These are phyloP conservation scores for Lasioglossum pauxillum DNA, from an alignment of 2,888 invertebrate genomes.

Conservation along the genomic window DNA sequence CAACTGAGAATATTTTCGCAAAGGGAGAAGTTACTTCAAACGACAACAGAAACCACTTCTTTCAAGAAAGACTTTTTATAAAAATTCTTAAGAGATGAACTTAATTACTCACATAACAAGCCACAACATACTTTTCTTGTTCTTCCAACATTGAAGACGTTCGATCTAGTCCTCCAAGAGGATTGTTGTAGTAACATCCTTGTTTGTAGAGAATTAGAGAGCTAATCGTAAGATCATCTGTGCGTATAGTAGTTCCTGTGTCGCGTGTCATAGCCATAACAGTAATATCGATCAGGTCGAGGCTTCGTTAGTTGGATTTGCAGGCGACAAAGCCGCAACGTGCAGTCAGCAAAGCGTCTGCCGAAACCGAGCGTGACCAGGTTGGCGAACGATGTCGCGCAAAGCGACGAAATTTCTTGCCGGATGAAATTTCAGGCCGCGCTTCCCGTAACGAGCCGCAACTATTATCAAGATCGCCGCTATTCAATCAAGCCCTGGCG, in stretches of 20 bases:
- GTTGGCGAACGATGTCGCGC: slow-evolving; percentile 53
- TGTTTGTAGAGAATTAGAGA: neutral
- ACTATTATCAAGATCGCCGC: slow-evolving; percentile 55
- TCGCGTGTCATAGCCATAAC: neutral
- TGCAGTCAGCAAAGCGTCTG: slow-evolving; percentile 35
- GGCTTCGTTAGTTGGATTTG: slow-evolving; percentile 68
- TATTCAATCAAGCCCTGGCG: slow-evolving; percentile 37
- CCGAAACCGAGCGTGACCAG: slow-evolving; percentile 61
- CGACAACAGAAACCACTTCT: no score
- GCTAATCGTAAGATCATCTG: neutral
- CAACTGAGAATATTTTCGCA: no score
- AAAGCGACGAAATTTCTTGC: slow-evolving; percentile 59
- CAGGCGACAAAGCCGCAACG: slow-evolving; percentile 63
- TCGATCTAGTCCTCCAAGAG: neutral
- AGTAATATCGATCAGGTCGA: slow-evolving; percentile 61
- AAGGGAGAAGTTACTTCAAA: no score
- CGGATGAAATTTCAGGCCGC: slow-evolving; percentile 51
- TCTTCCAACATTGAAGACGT: neutral
- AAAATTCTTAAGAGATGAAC: no score
- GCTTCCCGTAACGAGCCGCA: slow-evolving; percentile 51
- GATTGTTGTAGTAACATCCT: neutral
- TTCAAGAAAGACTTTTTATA: no score
- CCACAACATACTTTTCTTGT: neutral
- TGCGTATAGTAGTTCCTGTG: neutral
- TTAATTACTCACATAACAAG: no score